Evolutionary conservation across 2,888 invertebrate species (phyloP).

Genomic region (Nowickia ferox): DNA sequence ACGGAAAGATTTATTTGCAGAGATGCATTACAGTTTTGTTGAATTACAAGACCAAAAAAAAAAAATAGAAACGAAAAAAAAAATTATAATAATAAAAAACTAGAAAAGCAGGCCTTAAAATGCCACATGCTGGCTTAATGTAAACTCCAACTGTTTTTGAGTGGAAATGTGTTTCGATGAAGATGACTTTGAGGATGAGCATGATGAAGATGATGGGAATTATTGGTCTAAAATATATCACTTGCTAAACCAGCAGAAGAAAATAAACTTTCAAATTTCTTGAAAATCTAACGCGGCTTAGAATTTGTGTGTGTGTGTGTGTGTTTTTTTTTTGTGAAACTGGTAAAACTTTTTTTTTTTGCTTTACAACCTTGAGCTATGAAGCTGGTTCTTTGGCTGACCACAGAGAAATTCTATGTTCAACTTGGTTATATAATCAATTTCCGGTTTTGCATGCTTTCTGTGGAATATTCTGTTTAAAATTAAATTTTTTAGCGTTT

Average conservation of each 20-base stretch:
- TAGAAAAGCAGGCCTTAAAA: conserved; percentile 44
- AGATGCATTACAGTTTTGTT: conserved; percentile 50
- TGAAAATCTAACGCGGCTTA: conserved; percentile 38
- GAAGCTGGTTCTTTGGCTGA: conserved; percentile 3
- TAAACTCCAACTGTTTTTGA: conserved; percentile 61
- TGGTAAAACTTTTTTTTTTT: conserved; percentile 3
- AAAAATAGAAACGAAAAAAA: neutral
- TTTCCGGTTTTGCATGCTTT: conserved; percentile 43
- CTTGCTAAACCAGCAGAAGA: conserved; percentile 34
- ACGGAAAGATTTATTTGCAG: conserved; percentile 51
- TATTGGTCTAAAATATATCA: conserved; percentile 48
- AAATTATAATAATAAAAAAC: neutral
- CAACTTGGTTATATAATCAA: conserved; percentile 43
- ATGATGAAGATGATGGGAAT: conserved; percentile 35
- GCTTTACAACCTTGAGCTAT: conserved; percentile 63
- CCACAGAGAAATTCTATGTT: conserved; percentile 29
- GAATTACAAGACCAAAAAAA: conserved; percentile 27
- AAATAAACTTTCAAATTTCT: conserved; percentile 59
- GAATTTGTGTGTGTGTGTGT: neutral
- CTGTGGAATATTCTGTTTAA: neutral
- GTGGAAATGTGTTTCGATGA: conserved; percentile 9
- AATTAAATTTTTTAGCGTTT: neutral
- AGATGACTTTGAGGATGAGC: neutral
- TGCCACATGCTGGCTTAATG: conserved; percentile 66
- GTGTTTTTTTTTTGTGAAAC: conserved; percentile 19